Conservation (phyloP, 2,888 invertebrate genomes). For the Meghimatium bilineatum region DNA sequence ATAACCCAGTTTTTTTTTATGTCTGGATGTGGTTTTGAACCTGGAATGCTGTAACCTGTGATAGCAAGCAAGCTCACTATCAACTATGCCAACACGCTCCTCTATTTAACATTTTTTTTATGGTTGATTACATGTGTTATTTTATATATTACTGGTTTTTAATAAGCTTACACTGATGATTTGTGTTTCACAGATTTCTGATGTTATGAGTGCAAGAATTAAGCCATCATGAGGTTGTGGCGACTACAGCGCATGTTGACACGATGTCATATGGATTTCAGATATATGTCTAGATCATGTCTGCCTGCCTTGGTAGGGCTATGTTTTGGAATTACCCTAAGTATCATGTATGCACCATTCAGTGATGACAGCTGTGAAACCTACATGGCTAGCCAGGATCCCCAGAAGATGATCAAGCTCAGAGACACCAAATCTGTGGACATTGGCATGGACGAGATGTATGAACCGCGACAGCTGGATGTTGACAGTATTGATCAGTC, state of each 20-base stretch:
- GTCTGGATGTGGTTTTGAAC: too few species aligned
- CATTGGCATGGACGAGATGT: conserved; percentile 60
- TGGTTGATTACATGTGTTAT: too few species aligned
- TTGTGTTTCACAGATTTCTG: conserved; percentile 1
- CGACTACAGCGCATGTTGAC: conserved; percentile 27
- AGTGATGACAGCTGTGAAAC: conserved; percentile 71
- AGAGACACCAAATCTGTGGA: conserved; percentile 56
- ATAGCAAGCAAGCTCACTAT: too few species aligned
- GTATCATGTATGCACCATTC: conserved; percentile 73
- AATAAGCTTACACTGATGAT: background rate
- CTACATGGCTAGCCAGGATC: conserved; percentile 54
- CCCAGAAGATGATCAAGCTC: conserved; percentile 53
- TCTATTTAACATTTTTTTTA: too few species aligned
- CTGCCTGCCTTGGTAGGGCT: conserved; percentile 72
- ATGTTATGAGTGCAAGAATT: background rate
- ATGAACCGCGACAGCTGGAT: conserved; percentile 61
- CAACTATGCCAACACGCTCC: too few species aligned
- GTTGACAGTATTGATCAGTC: conserved; percentile 30
- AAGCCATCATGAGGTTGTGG: conserved; percentile 28
- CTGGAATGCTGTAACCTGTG: too few species aligned
- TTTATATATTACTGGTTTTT: too few species aligned
- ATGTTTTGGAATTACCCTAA: conserved; percentile 73
- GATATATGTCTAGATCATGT: conserved; percentile 50
- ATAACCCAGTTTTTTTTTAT: too few species aligned
- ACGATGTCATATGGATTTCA: conserved; percentile 34